Evolutionary conservation across 2,888 invertebrate genomes (phyloP).

Genomic region (Phaedon cochleariae): DNA sequence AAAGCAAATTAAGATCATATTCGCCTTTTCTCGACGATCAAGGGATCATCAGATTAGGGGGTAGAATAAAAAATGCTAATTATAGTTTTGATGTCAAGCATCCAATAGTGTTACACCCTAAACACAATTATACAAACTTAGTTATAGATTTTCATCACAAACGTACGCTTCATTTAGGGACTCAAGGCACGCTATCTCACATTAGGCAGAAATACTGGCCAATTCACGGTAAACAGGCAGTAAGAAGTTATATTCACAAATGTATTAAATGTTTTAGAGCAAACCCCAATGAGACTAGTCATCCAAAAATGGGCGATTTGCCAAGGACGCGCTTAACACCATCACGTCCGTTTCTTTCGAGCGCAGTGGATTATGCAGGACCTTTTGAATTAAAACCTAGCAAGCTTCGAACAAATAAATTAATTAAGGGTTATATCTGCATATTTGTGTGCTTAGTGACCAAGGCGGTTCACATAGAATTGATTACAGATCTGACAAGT

Average conservation of each 20-base stretch:
- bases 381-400: not conserved
- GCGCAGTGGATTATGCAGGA: not conserved
- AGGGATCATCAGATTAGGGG: not conserved
- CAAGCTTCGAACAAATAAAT: not conserved
- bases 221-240: slow-evolving; percentile 1
- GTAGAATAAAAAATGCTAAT: too few relatives aligned
- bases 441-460: not conserved
- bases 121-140: too few relatives aligned
- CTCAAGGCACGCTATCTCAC: not conserved
- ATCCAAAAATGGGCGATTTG: too few relatives aligned
- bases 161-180: not conserved
- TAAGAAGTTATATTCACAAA: not conserved
- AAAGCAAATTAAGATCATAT: too few relatives aligned
- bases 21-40: not conserved
- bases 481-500: too few relatives aligned
- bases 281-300: too few relatives aligned
- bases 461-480: too few relatives aligned
- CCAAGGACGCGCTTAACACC: too few relatives aligned
- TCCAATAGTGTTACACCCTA: too few relatives aligned
- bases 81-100: too few relatives aligned
- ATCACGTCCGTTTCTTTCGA: too few relatives aligned
- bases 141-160: slow-evolving; percentile 1
- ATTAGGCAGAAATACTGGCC: not conserved
- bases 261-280: not conserved
- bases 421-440: slow-evolving; percentile 2